Evolutionary conservation across 2,888 invertebrate species (phyloP).

Genomic region (Leptopilina drosophilae): DNA sequence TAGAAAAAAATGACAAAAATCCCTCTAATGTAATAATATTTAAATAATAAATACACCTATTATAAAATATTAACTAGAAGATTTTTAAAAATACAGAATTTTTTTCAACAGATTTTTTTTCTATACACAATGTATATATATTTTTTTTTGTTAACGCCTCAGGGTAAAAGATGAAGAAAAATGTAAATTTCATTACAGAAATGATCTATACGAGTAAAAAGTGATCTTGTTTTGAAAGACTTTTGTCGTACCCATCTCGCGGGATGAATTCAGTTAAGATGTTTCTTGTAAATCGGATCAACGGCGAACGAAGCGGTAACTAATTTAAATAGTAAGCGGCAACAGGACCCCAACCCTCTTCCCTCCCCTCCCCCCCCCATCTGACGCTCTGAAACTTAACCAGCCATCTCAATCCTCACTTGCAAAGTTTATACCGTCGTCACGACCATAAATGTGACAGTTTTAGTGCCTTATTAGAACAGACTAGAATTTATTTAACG

Average conservation of each 20-base stretch:
- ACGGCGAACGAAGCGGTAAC: constrained; percentile 54
- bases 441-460: constrained; percentile 42
- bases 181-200: neutral
- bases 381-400: constrained; percentile 46
- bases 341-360: constrained; percentile 42
- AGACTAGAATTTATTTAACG: constrained; percentile 36
- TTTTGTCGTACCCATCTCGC: constrained; percentile 30
- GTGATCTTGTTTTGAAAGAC: constrained; percentile 40
- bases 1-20: too few relatives aligned
- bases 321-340: constrained; percentile 55
- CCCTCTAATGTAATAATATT: too few relatives aligned
- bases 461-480: constrained; percentile 45
- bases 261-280: constrained; percentile 48
- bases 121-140: too few relatives aligned
- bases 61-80: too few relatives aligned
- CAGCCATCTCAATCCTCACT: constrained; percentile 44
- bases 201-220: neutral
- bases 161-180: neutral
- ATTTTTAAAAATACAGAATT: too few relatives aligned
- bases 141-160: too few relatives aligned
- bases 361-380: neutral
- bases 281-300: constrained; percentile 57
- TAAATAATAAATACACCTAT: too few relatives aligned
- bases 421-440: constrained; percentile 44
- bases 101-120: too few relatives aligned